Base-by-base conservation (phyloP, 2,888 invertebrate genomes). In the Amblyteles armatorius region DNA sequence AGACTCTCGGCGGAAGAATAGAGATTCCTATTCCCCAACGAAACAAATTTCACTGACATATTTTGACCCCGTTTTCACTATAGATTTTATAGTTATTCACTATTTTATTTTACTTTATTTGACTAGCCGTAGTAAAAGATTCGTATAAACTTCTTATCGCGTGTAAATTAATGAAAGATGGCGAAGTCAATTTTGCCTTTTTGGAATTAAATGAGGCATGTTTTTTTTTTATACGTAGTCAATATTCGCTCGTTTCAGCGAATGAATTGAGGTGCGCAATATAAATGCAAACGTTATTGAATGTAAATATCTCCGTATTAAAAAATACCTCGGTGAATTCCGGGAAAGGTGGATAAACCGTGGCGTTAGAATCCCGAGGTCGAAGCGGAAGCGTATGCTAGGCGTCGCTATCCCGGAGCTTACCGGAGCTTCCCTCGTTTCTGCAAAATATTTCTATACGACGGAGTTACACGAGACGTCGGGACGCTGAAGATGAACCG, bases 291-390 rank as follows among this genome's bases (percentile, higher is more conserved):
- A 52, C 22, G 40, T 22, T 55, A 67, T 77, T 48, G 22, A 50
- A 67, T 81, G 22, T 33, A 74, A 68, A 81, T 48, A 81, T 68
- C 60, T 68, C 55, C 36, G 33, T 52, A 57, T 72, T 44, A n/a
- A 22, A 68, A 57, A 68, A 68, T 68, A 16, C 68, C 33, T 57
- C 33, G 13, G 33, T 13, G 19, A 48, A 36, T 74, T 50, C 48
- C 44, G 48, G 33, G 48, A 44, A 57, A 57, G 65, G 16, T 33
- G 71, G 36, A 26, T 57, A 26, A 26, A 57, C 33, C 26, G 63
- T 33, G n/a, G n/a, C 6, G 63, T 29, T 26, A n/a, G 33, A 63
- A 63, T 63, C 29, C 60, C 63, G 29, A 1, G 63, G 16, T n/a
- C 63, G 29, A 63, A 4, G 16, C 6, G 63, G 63, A 63, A 63